Conservation (phyloP, 1,140 invertebrate genomes). For the Bradysia coprophila region DNA sequence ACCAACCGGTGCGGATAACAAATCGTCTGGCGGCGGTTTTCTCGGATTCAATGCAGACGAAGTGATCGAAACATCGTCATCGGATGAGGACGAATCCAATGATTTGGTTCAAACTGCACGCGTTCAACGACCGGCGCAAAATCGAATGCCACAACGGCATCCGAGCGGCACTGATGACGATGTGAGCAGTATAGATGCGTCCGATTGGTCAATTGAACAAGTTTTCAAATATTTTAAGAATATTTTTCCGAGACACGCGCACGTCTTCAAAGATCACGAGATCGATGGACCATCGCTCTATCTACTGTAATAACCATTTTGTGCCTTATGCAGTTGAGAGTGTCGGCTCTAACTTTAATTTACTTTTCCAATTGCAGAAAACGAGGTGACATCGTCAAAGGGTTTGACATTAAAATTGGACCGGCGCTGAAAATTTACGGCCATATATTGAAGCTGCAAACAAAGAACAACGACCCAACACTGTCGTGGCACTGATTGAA, state of each 20-base stretch:
- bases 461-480: background rate
- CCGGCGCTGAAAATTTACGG: background rate
- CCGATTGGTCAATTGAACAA: background rate
- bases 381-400: background rate
- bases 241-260: background rate
- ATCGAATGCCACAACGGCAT: background rate
- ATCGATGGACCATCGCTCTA: background rate
- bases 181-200: background rate
- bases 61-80: no score
- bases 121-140: background rate
- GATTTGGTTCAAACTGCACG: no score
- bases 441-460: background rate
- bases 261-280: background rate
- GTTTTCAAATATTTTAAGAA: background rate
- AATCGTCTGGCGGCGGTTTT: no score
- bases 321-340: no score
- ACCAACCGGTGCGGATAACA: no score
- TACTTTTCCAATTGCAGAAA: no score
- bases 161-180: background rate
- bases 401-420: background rate
- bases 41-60: no score
- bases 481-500: background rate
- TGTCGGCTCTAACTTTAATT: no score
- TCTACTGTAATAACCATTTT: no score
- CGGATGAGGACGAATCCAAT: no score